Evolutionary conservation across 1,140 invertebrate species (phyloP).

Genomic region (Tachypleus tridentatus): DNA sequence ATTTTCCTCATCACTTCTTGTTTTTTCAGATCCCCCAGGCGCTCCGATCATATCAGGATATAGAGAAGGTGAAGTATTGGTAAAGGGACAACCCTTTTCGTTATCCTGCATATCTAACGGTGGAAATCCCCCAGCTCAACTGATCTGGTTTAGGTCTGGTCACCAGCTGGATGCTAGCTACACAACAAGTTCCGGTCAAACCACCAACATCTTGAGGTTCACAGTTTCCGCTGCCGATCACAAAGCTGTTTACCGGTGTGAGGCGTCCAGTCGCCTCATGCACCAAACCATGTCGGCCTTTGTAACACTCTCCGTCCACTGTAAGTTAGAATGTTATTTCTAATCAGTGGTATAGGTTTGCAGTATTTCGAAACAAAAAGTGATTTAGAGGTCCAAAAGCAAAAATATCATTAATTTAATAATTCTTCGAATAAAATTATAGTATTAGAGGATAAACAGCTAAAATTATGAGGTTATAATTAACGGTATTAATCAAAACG

Average conservation of each 20-base stretch:
- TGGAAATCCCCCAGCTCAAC: slow-evolving; percentile 90
- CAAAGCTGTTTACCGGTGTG: slow-evolving; percentile 81
- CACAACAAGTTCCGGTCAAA: slow-evolving; percentile 56
- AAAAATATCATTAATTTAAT: too few relatives aligned
- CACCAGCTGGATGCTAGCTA: slow-evolving; percentile 68
- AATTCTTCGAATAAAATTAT: too few relatives aligned
- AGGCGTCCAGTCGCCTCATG: slow-evolving; percentile 82
- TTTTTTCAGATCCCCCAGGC: slow-evolving; percentile 67
- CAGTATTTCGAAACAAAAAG: too few relatives aligned
- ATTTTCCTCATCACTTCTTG: too few relatives aligned
- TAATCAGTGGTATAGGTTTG: too few relatives aligned
- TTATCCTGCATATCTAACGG: slow-evolving; percentile 74
- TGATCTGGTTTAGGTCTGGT: slow-evolving; percentile 87
- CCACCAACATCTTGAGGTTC: slow-evolving; percentile 77
- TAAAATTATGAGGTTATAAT: too few relatives aligned
- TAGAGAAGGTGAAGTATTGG: slow-evolving; percentile 67
- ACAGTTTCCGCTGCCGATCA: slow-evolving; percentile 78
- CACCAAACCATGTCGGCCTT: slow-evolving; percentile 58
- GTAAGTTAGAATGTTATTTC: slow-evolving; percentile 49
- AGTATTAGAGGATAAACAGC: too few relatives aligned
- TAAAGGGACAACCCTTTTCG: slow-evolving; percentile 73
- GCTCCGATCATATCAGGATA: slow-evolving; percentile 87
- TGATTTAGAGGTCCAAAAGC: too few relatives aligned
- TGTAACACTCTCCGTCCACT: slow-evolving; percentile 76
- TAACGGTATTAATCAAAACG: too few relatives aligned